Percentiles rank a stretch among this genome's conserved stretches.
phyloP scores from a whole-genome alignment of 2,888 invertebrate genomes.

The Microplitis manilae region DNA sequence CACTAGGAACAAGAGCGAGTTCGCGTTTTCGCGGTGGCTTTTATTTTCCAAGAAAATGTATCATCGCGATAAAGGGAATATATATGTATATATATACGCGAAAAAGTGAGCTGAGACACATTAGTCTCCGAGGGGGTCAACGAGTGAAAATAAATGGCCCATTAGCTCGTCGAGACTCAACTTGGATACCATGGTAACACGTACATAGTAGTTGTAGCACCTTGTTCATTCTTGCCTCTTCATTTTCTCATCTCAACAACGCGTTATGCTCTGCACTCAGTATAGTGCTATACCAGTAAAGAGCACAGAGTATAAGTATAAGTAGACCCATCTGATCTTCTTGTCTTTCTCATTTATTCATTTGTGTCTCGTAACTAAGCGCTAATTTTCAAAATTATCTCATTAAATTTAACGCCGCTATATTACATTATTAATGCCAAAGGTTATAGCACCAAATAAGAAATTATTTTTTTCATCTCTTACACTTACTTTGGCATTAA shows the following conservation, averaged over 20 bases:
- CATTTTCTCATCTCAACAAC: constrained; percentile 23
- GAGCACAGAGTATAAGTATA: neutral
- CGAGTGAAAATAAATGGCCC: constrained; percentile 63
- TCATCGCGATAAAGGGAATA: constrained; percentile 3
- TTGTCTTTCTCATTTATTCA: constrained; percentile 24
- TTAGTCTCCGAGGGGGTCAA: constrained; percentile 61
- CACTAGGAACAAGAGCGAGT: constrained; percentile 3
- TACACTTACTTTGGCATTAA: neutral
- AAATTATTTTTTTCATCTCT: constrained; percentile 20
- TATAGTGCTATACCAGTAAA: neutral
- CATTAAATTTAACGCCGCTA: constrained; percentile 5
- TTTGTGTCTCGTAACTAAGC: constrained; percentile 11
- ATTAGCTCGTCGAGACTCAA: constrained; percentile 52
- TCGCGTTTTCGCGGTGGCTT: constrained; percentile 20
- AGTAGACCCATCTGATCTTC: neutral
- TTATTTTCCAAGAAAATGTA: constrained; percentile 12
- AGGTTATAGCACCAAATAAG: neutral
- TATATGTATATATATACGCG: neutral
- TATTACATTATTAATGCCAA: neutral
- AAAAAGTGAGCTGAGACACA: constrained; percentile 58
- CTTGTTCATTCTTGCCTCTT: constrained; percentile 28
- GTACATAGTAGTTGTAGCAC: constrained; percentile 22
- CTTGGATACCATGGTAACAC: constrained; percentile 31
- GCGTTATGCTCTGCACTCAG: constrained; percentile 1
- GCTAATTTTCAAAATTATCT: constrained; percentile 20